Conservation (phyloP, 35 echinoderm and acorn worm species). For the Lytechinus variegatus region DNA sequence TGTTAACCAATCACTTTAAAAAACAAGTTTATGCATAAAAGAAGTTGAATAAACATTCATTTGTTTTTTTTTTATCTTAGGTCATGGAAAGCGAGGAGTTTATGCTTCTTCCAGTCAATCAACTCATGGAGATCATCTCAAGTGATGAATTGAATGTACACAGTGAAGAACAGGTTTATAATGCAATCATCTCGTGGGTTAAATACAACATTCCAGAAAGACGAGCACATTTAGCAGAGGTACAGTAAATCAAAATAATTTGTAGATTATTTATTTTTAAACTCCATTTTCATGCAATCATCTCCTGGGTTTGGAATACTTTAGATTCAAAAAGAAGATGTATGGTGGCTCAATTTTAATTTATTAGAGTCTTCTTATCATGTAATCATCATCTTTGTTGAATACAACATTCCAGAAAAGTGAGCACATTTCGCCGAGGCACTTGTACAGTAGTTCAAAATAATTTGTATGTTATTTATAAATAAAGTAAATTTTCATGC, state of each 20-base stretch:
- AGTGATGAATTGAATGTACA: conserved; percentile 96
- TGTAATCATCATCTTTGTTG: too few relatives aligned
- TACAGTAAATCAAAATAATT: conserved; percentile 48
- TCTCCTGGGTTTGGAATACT: too few relatives aligned
- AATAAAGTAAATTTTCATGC: too few relatives aligned
- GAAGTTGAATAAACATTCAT: too few relatives aligned
- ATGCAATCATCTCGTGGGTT: conserved; percentile 95
- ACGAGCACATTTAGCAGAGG: conserved; percentile 79
- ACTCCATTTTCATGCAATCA: too few relatives aligned
- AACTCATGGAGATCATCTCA: conserved; percentile 92
- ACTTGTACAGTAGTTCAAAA: conserved; percentile 21
- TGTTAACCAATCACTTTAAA: too few relatives aligned
- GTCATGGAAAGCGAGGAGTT: conserved; percentile 99
- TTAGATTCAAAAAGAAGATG: too few relatives aligned
- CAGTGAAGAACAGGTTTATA: conserved; percentile 96
- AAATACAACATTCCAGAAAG: conserved; percentile 96
- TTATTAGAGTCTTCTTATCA: not conserved
- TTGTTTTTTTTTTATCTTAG: conserved; percentile 33
- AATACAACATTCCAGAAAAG: too few relatives aligned
- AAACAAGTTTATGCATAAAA: too few relatives aligned
- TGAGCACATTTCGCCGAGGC: conserved; percentile 63
- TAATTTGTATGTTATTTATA: too few relatives aligned
- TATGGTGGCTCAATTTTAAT: too few relatives aligned
- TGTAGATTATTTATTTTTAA: too few relatives aligned
- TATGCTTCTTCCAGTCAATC: conserved; percentile 90